Evolutionary conservation across 2,113 vertebrate genomes (phyloP).

Genomic region (Cebidichthys violaceus): DNA sequence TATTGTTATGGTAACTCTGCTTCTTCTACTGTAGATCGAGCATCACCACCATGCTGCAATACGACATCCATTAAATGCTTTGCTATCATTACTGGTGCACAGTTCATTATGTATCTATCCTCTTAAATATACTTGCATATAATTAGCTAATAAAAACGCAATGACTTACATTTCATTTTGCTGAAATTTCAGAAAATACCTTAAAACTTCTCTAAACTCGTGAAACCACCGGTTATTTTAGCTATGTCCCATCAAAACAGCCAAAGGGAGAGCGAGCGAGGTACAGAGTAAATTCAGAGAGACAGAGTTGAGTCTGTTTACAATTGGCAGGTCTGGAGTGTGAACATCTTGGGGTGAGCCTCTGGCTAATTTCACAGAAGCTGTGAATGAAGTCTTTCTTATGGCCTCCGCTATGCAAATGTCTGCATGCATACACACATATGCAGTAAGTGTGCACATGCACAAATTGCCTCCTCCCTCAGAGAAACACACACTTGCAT

Average conservation of each 20-base stretch:
- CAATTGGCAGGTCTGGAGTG: constrained; percentile 63
- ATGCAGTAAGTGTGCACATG: constrained; percentile 7
- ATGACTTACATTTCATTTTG: not conserved
- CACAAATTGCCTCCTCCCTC: constrained; percentile 30
- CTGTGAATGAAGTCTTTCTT: constrained; percentile 76
- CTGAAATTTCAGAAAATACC: not conserved
- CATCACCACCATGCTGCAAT: not conserved
- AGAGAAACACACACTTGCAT: constrained; percentile 39
- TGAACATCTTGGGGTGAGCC: constrained; percentile 68
- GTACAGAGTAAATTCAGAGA: constrained; percentile 39
- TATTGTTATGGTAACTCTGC: not conserved
- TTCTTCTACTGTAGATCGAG: not conserved
- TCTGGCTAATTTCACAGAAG: constrained; percentile 65
- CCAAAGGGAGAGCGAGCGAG: constrained; percentile 1
- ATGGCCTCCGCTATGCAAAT: constrained; percentile 61
- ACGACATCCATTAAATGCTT: not conserved
- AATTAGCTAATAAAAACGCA: not conserved
- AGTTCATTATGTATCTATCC: not conserved
- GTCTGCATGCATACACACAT: constrained; percentile 20
- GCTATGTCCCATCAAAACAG: constrained; percentile 19
- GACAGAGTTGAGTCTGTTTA: constrained; percentile 69
- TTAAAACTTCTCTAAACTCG: not conserved
- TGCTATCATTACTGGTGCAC: not conserved
- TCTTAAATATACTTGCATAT: not conserved
- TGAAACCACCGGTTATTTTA: constrained; percentile 1